Percentiles rank a stretch among this genome's conserved stretches.
These are phyloP conservation scores for Petrocephalus zakoni DNA, from an alignment of 2,113 vertebrate genomes.

Conservation along the genomic window DNA sequence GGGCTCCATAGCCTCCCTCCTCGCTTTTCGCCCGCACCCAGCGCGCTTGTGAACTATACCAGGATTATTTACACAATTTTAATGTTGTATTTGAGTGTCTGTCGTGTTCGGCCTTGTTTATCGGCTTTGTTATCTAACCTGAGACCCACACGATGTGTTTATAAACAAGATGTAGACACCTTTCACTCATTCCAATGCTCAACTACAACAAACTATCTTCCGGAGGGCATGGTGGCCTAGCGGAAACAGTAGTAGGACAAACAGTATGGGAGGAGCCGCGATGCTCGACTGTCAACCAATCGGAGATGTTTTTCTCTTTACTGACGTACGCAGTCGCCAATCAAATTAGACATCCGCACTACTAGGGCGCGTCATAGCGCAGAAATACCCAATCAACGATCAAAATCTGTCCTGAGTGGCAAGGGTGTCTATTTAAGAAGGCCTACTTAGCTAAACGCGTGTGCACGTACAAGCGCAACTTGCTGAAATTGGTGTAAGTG, in stretches of 20 bases:
- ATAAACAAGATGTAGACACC: slow-evolving; percentile 33
- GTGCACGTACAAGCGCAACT: neutral
- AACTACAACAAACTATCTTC: slow-evolving; percentile 49
- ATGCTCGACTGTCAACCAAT: slow-evolving; percentile 39
- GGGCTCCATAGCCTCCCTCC: slow-evolving; percentile 66
- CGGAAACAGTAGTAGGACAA: slow-evolving; percentile 39
- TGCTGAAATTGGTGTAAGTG: neutral
- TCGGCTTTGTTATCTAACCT: slow-evolving; percentile 14
- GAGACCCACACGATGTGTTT: slow-evolving; percentile 38
- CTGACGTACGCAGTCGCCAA: slow-evolving; percentile 31
- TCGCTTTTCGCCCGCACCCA: slow-evolving; percentile 52
- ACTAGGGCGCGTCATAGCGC: neutral
- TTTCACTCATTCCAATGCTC: slow-evolving; percentile 42
- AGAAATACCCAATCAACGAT: slow-evolving; percentile 7
- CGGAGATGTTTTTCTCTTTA: neutral
- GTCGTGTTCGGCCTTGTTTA: slow-evolving; percentile 21
- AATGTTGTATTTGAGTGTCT: slow-evolving; percentile 22
- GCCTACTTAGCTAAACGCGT: slow-evolving; percentile 2
- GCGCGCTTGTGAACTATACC: slow-evolving; percentile 32
- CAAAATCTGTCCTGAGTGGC: neutral
- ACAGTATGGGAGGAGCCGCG: slow-evolving; percentile 28
- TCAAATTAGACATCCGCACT: neutral
- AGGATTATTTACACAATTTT: slow-evolving; percentile 18
- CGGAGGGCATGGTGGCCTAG: slow-evolving; percentile 46
- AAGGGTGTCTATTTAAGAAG: neutral